These are phyloP conservation scores for Rhagologus leucostigma DNA, from an alignment of 2,113 vertebrate species.

Conservation along the genomic window DNA sequence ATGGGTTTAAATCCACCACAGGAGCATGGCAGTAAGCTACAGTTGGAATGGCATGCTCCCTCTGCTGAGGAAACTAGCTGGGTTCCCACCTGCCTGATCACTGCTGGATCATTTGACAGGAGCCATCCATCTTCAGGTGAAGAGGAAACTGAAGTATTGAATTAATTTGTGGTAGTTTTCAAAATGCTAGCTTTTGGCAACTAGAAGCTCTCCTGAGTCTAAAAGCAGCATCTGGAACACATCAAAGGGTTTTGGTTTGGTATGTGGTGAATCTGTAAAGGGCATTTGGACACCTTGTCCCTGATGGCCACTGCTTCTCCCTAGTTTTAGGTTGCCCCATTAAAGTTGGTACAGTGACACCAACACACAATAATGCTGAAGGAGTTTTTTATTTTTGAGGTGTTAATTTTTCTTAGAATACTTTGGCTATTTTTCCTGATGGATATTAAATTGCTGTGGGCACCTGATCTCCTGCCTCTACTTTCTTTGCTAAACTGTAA, in stretches of 20 bases:
- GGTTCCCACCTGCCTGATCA: neutral
- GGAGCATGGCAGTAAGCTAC: neutral
- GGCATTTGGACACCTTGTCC: neutral
- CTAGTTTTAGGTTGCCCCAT: neutral
- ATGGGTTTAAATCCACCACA: neutral
- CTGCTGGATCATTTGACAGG: neutral
- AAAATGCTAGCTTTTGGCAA: neutral
- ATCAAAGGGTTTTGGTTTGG: neutral
- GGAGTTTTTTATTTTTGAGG: neutral
- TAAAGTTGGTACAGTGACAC: neutral
- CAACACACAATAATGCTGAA: neutral
- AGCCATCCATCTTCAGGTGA: constrained; percentile 16
- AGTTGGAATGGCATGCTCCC: neutral
- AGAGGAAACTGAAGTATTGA: neutral
- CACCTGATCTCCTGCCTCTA: neutral
- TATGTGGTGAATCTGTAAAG: neutral
- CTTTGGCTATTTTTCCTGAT: neutral
- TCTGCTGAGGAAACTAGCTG: neutral
- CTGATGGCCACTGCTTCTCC: neutral
- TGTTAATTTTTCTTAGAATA: neutral
- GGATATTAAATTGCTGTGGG: neutral
- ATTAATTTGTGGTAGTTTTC: neutral
- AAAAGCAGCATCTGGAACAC: neutral
- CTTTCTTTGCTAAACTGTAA: neutral
- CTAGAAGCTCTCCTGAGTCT: neutral